These are phyloP conservation scores for Cataglyphis albicans DNA, from an alignment of 2,888 invertebrate species.

Conservation along the genomic window DNA sequence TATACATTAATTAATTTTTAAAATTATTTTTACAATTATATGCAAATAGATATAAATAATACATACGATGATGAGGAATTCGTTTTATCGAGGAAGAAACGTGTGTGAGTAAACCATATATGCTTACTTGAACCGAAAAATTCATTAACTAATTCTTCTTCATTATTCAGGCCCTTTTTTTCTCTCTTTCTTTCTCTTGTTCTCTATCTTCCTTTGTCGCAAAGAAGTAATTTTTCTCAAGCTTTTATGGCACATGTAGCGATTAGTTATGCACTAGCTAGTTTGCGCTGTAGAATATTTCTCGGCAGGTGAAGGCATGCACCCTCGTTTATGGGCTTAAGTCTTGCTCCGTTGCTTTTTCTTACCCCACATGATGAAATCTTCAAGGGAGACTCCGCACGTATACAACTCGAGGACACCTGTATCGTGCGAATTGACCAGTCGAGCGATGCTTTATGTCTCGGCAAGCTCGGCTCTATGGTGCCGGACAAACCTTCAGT, in stretches of 20 bases:
- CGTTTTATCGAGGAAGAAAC: slow-evolving; percentile 5
- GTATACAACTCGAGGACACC: background rate
- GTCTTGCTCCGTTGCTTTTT: slow-evolving; percentile 20
- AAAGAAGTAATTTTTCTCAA: slow-evolving; percentile 6
- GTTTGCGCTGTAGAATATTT: slow-evolving; percentile 39
- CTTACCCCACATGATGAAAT: slow-evolving; percentile 58
- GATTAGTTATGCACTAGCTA: slow-evolving; percentile 50
- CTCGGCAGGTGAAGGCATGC: slow-evolving; percentile 16
- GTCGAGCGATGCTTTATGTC: background rate
- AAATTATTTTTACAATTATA: no score
- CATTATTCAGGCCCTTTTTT: background rate
- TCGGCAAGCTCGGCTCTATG: background rate
- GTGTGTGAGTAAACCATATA: background rate
- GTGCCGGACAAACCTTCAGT: background rate
- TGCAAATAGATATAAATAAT: no score
- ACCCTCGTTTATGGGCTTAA: slow-evolving; percentile 29
- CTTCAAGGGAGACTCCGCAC: slow-evolving; percentile 15
- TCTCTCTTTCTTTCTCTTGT: background rate
- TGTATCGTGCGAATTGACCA: background rate
- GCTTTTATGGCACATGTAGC: slow-evolving; percentile 25
- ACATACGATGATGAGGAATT: background rate
- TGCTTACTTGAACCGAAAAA: background rate
- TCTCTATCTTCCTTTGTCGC: slow-evolving; percentile 4
- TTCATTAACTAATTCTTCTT: background rate
- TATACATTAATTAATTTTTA: no score